Evolutionary conservation across 1,140 invertebrate genomes (phyloP).

Genomic region (Cotesia glomerata): DNA sequence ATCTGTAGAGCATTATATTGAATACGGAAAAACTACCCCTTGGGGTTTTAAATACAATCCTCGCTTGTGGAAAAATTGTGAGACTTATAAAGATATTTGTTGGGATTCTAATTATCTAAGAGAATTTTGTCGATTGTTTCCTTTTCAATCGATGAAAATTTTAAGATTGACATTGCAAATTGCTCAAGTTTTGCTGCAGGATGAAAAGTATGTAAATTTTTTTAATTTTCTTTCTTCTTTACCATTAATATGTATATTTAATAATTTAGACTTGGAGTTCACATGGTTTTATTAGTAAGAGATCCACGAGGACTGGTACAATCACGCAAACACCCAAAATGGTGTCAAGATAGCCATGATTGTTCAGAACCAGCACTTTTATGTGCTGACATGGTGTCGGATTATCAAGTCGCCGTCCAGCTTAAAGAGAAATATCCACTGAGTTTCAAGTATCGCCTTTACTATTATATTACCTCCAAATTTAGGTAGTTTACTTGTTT

Average conservation of each 20-base stretch:
- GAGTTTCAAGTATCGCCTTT: slow-evolving; percentile 67
- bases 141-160: slow-evolving; percentile 87
- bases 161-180: slow-evolving; percentile 77
- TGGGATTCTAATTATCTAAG: slow-evolving; percentile 77
- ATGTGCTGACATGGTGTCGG: slow-evolving; percentile 82
- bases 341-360: slow-evolving; percentile 83
- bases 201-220: slow-evolving; percentile 68
- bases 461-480: background rate
- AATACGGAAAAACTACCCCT: slow-evolving; percentile 76
- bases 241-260: slow-evolving; percentile 13
- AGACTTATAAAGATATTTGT: slow-evolving; percentile 73
- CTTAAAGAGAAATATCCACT: slow-evolving; percentile 73
- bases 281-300: slow-evolving; percentile 78
- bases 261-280: slow-evolving; percentile 71
- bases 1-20: slow-evolving; percentile 71
- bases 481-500: background rate
- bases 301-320: slow-evolving; percentile 87
- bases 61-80: slow-evolving; percentile 81
- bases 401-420: slow-evolving; percentile 76
- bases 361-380: slow-evolving; percentile 78
- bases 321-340: slow-evolving; percentile 81
- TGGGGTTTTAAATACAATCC: slow-evolving; percentile 85
- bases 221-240: slow-evolving; percentile 10
- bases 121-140: slow-evolving; percentile 81
- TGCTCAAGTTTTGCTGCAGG: slow-evolving; percentile 73